Base-by-base conservation (phyloP, 2,797 vertebrate species). In the Etheostoma perlongum region DNA sequence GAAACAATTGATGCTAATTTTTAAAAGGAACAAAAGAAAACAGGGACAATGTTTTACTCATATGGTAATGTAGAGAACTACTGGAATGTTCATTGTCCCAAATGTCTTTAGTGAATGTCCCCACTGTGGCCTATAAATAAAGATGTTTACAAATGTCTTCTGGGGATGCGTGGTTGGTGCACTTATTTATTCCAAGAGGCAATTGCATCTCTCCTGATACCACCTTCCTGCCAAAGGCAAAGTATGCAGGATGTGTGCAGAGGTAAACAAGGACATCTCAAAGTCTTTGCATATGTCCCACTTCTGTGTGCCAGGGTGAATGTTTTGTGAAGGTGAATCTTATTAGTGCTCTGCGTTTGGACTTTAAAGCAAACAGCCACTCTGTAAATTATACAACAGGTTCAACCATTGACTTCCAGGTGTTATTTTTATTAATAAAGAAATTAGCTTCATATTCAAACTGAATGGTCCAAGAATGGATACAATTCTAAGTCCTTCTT, bases 251-350 rank as follows among this genome's bases (percentile, higher is more conserved):
- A 76, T 71, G 74, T 69, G 82, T 68, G 67, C 47, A 16, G 82
- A 78, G 85, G 88, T 91, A 92, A 94, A 93, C 94, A 93, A 94
- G 92, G 90, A 89, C 91, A 61, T 67, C 74, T 92, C 80, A 93
- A 91, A 86, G 89, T 89, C 88, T 81, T 77, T 74, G 84, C 82
- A 78, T 86, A 73, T 75, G 86, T 83, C 84, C 80, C 76, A 78
- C 72, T 86, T 80, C 78, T 79, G 68, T 49, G 78, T 48, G 78
- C 68, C 78, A 23, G 64, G 65, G 82, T 87, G 90, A 90, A 85
- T 88, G 77, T 64, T 65, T 62, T 75, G 70, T 86, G 88, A 93
- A 94, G 92, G 89, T 91, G 93, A 94, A 83, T 66, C 73, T 71
- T 13, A 76, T 75, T 62, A 76, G 30, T 6, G 40, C 51, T 53